Percentiles rank a stretch among this genome's conserved stretches.
These are phyloP conservation scores for Clarias platycephalus DNA, from an alignment of 2,797 vertebrate species.

Conservation along the genomic window DNA sequence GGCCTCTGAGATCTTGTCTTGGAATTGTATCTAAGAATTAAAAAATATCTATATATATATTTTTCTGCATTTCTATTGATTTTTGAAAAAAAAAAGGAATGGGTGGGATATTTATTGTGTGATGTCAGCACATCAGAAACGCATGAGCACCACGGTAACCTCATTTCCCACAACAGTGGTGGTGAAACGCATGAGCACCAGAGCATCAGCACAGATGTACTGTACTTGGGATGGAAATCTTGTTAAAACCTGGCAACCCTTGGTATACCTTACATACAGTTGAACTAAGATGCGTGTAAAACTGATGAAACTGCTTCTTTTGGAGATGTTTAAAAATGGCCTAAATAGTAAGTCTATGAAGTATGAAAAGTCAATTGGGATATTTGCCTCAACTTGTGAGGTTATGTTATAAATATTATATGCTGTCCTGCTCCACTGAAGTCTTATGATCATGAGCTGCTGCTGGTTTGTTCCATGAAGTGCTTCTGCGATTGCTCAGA, in stretches of 20 bases:
- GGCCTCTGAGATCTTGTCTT: neutral
- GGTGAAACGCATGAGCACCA: no score
- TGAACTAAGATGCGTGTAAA: neutral
- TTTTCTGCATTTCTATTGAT: neutral
- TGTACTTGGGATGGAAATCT: neutral
- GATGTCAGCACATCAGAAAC: neutral
- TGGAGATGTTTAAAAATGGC: neutral
- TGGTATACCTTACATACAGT: neutral
- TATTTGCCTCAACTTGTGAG: neutral
- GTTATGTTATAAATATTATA: neutral
- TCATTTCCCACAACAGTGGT: neutral
- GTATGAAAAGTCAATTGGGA: slow-evolving; percentile 1
- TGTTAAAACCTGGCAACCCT: slow-evolving; percentile 1
- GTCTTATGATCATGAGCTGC: neutral
- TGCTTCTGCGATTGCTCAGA: neutral
- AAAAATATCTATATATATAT: no score
- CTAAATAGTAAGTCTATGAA: no score
- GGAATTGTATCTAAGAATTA: neutral
- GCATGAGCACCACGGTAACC: neutral
- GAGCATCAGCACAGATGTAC: no score
- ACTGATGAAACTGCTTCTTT: neutral
- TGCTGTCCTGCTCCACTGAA: neutral
- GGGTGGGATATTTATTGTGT: neutral
- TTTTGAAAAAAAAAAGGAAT: neutral
- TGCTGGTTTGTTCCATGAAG: slow-evolving; percentile 6